Evolutionary conservation across 2,113 vertebrate genomes (phyloP).

Genomic region (Larimichthys crocea): DNA sequence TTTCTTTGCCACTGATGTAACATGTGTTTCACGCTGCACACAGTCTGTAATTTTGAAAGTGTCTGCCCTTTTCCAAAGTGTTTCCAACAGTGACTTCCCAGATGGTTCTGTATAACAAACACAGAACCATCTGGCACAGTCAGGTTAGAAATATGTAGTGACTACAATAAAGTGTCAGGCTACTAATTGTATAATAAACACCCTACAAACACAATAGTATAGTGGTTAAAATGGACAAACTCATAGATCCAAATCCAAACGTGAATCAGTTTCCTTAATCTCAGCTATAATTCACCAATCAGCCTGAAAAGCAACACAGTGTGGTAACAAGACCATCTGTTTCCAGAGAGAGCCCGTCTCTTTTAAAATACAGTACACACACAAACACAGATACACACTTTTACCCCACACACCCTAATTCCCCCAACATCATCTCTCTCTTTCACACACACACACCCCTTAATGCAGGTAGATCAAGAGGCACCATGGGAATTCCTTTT

Average conservation of each 20-base stretch:
- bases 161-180: not conserved
- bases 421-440: not conserved
- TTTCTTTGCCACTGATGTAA: too few relatives aligned
- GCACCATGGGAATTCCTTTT: constrained; percentile 45
- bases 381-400: constrained; percentile 13
- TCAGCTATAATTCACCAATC: constrained; percentile 26
- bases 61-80: too few relatives aligned
- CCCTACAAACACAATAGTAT: not conserved
- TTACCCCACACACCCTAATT: constrained; percentile 12
- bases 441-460: constrained; percentile 23
- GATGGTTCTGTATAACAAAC: too few relatives aligned
- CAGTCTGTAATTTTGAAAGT: too few relatives aligned
- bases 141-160: not conserved
- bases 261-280: not conserved
- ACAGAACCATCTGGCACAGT: too few relatives aligned
- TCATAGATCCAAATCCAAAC: not conserved
- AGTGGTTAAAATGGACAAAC: not conserved
- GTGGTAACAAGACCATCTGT: constrained; percentile 50
- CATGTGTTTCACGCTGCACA: too few relatives aligned
- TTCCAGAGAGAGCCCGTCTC: constrained; percentile 29
- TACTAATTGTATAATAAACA: not conserved
- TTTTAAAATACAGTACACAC: constrained; percentile 16
- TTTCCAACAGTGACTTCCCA: too few relatives aligned
- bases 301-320: constrained; percentile 17
- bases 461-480: constrained; percentile 53